Base-by-base conservation (phyloP, 2,797 vertebrate genomes). In the Borostomias antarcticus region DNA sequence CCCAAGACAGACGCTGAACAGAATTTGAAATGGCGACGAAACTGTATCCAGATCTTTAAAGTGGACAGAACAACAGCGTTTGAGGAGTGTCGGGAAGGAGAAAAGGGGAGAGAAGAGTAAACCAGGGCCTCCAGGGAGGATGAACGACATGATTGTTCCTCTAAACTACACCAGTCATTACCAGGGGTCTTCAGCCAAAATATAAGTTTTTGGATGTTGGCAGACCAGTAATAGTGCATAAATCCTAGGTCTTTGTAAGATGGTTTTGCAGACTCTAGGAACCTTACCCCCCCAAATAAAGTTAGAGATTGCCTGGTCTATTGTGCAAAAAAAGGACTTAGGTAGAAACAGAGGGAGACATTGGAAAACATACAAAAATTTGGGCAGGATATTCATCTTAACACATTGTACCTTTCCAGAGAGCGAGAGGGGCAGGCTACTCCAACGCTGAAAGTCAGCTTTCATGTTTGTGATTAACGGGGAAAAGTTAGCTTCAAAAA, bases 351-450 rank as follows among this genome's bases (percentile, higher is more conserved):
- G 11, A 26, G 48, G 50, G 5, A 26, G 23, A 21, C 32, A 40
- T 29, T 64, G 62, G 35, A 64, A 54, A 26, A 63, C 4, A 32
- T 25, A 63, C 6, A 35, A 10, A 35, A 35, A 53, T n/a, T 3
- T 29, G 15, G 33, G 21, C 7, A 53, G 3, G 10, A 64, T 37
- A 1, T 37, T 54, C 52, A 40, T 35, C 33, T 64, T 37, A 26
- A 54, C 25, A 11, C 13, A 29, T 19, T 40, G 50, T 23, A 54
- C 33, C 43, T n/a, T 25, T 4, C 21, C 50, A 9, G 32, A 26
- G 15, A 54, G 25, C 0, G 52, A 28, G 17, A 54, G 52, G 11
- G 26, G 52, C 15, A 54, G 26, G 11, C n/a, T 40, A 23, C 30
- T 52, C 61, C 19, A 63, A 4, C 29, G 13, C 21, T 40, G 47